A percentile compares a stretch with the other conserved stretches of the same genome.
phyloP scores from a whole-genome alignment of 2,113 vertebrate species.

The Oceanodroma tethys region DNA sequence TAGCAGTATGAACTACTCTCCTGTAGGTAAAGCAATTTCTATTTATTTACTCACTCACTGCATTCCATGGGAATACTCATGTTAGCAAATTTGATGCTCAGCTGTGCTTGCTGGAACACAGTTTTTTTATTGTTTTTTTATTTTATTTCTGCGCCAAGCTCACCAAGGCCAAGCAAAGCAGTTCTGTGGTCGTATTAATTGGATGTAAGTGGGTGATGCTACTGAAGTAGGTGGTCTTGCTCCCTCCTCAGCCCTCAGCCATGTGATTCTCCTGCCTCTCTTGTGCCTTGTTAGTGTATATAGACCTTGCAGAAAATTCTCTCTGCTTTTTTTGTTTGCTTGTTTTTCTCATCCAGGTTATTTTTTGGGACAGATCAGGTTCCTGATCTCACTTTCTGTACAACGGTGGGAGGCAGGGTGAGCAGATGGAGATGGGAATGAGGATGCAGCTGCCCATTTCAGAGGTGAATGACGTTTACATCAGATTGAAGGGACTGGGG shows the following conservation, averaged over 20 bases:
- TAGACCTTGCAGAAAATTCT: background rate
- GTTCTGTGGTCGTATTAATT: background rate
- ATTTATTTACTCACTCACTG: background rate
- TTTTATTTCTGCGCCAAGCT: background rate
- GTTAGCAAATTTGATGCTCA: background rate
- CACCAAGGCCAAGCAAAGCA: background rate
- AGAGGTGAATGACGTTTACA: rapidly evolving
- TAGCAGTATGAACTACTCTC: background rate
- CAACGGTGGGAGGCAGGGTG: background rate
- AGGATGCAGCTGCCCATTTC: background rate
- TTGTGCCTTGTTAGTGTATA: too few relatives aligned
- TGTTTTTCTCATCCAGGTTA: background rate
- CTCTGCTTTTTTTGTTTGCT: background rate
- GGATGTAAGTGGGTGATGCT: background rate
- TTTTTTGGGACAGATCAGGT: background rate
- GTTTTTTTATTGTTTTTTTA: background rate
- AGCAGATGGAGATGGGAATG: background rate
- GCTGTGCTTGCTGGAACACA: background rate
- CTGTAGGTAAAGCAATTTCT: constrained; percentile 5
- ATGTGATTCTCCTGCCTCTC: background rate
- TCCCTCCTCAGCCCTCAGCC: background rate
- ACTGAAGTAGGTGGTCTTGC: background rate
- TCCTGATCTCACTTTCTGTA: background rate
- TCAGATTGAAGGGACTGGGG: background rate
- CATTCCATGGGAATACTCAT: background rate